Percentiles rank a stretch among this genome's conserved stretches.
These are phyloP conservation scores for Penaeus chinensis DNA, from an alignment of 1,140 invertebrate species.

Conservation along the genomic window DNA sequence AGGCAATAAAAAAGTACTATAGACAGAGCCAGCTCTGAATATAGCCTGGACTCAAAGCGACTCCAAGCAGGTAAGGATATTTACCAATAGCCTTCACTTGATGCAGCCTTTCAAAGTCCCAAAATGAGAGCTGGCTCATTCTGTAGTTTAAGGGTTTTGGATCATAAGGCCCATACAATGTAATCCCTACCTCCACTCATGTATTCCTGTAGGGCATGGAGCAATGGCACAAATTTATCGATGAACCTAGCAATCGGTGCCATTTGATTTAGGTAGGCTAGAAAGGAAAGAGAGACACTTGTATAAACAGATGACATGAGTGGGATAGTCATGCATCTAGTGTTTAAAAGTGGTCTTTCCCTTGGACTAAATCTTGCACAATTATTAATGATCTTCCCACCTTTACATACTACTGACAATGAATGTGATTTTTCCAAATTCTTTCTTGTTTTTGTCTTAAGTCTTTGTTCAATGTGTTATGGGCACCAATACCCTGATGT, in stretches of 20 bases:
- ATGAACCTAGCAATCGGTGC: conserved; percentile 58
- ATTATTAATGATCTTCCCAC: too few relatives aligned
- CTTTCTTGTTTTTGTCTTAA: too few relatives aligned
- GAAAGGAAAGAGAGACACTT: conserved; percentile 51
- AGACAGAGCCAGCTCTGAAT: conserved; percentile 45
- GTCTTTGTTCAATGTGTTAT: too few relatives aligned
- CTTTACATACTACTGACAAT: too few relatives aligned
- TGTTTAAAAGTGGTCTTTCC: conserved; percentile 7
- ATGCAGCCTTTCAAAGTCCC: conserved; percentile 27
- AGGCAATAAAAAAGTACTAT: conserved; percentile 27
- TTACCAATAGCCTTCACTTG: conserved; percentile 12
- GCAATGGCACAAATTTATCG: conserved; percentile 52
- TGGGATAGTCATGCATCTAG: conserved; percentile 12
- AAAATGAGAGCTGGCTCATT: conserved; percentile 33
- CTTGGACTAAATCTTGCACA: neutral
- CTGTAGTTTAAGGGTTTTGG: conserved; percentile 39
- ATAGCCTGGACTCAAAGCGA: conserved; percentile 24
- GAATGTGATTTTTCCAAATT: too few relatives aligned
- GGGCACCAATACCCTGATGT: too few relatives aligned
- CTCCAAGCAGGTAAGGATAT: neutral
- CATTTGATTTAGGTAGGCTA: conserved; percentile 55
- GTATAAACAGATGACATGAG: conserved; percentile 47
- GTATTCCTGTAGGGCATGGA: conserved; percentile 56
- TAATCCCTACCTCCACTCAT: conserved; percentile 54
- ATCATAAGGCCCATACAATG: conserved; percentile 11